These are phyloP conservation scores for Calyptomena viridis DNA, from an alignment of 2,113 vertebrate species.

Conservation along the genomic window DNA sequence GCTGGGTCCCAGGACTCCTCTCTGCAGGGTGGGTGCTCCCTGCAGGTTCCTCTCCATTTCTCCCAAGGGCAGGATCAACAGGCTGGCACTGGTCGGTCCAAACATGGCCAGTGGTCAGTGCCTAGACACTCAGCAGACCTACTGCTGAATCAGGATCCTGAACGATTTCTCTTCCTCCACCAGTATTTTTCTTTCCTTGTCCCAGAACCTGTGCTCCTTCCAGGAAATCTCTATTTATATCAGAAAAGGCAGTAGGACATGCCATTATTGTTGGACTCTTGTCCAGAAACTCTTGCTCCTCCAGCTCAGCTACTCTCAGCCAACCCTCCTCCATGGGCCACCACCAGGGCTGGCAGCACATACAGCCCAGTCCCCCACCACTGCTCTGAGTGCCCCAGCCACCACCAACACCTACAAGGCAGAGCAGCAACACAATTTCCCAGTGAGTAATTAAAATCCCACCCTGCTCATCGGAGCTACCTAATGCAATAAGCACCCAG, in stretches of 20 bases:
- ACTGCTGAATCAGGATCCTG: neutral
- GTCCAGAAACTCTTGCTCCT: neutral
- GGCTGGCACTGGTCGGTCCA: neutral
- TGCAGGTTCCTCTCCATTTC: rapidly evolving
- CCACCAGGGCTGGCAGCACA: neutral
- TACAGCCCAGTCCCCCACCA: neutral
- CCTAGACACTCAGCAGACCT: neutral
- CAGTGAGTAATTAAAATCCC: neutral
- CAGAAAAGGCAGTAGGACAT: neutral
- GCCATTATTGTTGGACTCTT: neutral
- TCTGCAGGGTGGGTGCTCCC: rapidly evolving
- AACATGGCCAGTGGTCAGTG: rapidly evolving
- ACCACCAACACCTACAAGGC: rapidly evolving
- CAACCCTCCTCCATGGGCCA: neutral
- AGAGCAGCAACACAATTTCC: neutral
- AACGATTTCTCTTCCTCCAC: neutral
- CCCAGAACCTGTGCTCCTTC: neutral
- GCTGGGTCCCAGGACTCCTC: neutral
- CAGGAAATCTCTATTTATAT: slow-evolving; percentile 22
- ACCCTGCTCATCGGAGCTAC: neutral
- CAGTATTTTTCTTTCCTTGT: neutral
- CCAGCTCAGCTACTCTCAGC: neutral
- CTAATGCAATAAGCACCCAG: neutral
- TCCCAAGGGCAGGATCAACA: neutral
- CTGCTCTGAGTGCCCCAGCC: neutral